These are phyloP conservation scores for Nasonia longicornis DNA, from an alignment of 1,140 invertebrate species.

Conservation along the genomic window DNA sequence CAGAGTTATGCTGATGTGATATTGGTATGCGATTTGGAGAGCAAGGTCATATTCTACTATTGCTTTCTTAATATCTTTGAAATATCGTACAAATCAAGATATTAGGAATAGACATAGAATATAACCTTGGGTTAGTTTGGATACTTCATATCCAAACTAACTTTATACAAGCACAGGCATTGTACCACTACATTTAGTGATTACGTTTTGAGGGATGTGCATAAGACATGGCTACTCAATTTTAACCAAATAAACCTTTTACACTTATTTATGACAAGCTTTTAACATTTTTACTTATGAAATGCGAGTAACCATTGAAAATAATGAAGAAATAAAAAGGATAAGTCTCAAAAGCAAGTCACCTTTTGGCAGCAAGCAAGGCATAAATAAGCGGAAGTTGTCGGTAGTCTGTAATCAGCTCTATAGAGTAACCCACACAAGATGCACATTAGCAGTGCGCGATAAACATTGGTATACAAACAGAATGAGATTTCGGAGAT, in stretches of 20 bases:
- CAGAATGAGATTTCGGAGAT: slow-evolving; percentile 95
- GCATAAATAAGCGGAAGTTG: background rate
- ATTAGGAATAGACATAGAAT: background rate
- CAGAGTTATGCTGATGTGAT: background rate
- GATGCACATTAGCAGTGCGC: background rate
- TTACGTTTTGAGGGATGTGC: background rate
- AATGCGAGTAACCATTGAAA: background rate
- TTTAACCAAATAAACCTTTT: background rate
- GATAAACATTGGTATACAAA: slow-evolving; percentile 69
- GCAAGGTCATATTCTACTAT: background rate
- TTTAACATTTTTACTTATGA: background rate
- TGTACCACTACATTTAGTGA: background rate
- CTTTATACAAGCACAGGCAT: background rate
- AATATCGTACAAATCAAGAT: background rate
- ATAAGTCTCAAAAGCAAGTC: background rate
- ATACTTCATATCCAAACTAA: background rate
- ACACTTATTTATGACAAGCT: background rate
- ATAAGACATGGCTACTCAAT: background rate
- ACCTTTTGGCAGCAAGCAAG: background rate
- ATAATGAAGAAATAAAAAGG: background rate
- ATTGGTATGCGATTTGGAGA: background rate
- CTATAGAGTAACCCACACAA: background rate
- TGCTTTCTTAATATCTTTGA: background rate
- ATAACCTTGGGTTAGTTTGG: background rate
- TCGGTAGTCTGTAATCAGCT: background rate